Base-by-base conservation (phyloP, 2,113 vertebrate species). In the Malurus alboscapulatus region DNA sequence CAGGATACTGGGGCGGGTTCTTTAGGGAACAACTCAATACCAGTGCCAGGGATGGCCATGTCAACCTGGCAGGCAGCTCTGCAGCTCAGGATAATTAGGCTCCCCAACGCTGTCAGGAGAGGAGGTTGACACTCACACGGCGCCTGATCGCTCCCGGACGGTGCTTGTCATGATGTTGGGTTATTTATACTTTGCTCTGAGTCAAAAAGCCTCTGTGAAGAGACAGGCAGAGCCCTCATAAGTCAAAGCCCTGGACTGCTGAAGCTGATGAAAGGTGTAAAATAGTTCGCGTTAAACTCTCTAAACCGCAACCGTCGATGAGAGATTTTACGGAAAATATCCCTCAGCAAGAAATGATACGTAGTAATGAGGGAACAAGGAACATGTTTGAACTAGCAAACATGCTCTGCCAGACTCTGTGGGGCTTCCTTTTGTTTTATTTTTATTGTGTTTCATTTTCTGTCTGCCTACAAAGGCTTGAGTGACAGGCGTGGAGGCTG, bases 401-500 rank as follows among this genome's bases (percentile, higher is more conserved):
- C 50, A 65, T 5, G 1, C 50, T 42, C 80, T 76, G 71, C 65
- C 77, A 68, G 86, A 40, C 58, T 92, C 69, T 22, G 45, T 61
- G 62, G 74, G 58, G 57, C 32, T 84, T 71, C 76, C 53, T 65
- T 75, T 61, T 58, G 36, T 53, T 86, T 96, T 61, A 75, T 93
- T 95, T 93, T 94, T 69, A 80, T 88, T 89, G 62, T 62, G 27
- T 65, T 94, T 79, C 45, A 50, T 73, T 92, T 91, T 84, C 91
- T 79, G 32, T 68, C 84, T 93, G 61, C 36, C 73, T 65, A 36
- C 66, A 92, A 78, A 61, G 5, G 20, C 66, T 72, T 91, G 88
- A 96, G 25, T 92, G 95, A 76, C 80, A 94, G 80, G 51, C 2
- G 1, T 53, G 79, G 84, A 93, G 81, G 87, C 62, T 96, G 94